phyloP scores from a whole-genome alignment of 2,888 invertebrate genomes.

The Polyploca ridens region DNA sequence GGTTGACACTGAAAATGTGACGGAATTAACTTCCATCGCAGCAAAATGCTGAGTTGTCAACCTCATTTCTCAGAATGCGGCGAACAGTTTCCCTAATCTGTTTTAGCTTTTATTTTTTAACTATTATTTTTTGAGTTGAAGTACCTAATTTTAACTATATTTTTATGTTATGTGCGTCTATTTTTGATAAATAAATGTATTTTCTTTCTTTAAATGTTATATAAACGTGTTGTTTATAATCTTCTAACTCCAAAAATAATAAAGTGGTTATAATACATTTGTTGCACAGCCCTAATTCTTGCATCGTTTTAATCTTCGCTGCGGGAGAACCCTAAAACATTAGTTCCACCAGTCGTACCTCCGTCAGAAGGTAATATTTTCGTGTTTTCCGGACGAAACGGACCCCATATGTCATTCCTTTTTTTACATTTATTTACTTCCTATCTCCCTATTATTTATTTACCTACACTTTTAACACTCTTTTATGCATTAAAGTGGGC shows the following conservation, averaged over 20 bases:
- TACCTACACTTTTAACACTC: background rate
- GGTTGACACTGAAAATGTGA: too few species aligned
- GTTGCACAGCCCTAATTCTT: background rate
- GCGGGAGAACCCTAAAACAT: conserved; percentile 17
- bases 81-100: too few species aligned
- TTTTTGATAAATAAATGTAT: too few species aligned
- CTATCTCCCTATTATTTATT: conserved; percentile 7
- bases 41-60: too few species aligned
- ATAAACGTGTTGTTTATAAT: too few species aligned
- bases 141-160: too few species aligned
- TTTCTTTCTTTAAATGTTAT: too few species aligned
- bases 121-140: too few species aligned
- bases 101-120: too few species aligned
- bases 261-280: background rate
- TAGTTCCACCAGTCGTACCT: conserved; percentile 26
- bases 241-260: background rate
- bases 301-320: background rate
- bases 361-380: conserved; percentile 18
- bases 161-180: too few species aligned
- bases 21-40: too few species aligned
- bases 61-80: too few species aligned
- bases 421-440: conserved; percentile 22
- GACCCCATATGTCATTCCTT: conserved; percentile 18
- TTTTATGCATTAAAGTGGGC: conserved; percentile 2
- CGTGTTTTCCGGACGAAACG: conserved; percentile 16